phyloP scores from a whole-genome alignment of 2,113 vertebrate species.

The Catagonus wagneri region DNA sequence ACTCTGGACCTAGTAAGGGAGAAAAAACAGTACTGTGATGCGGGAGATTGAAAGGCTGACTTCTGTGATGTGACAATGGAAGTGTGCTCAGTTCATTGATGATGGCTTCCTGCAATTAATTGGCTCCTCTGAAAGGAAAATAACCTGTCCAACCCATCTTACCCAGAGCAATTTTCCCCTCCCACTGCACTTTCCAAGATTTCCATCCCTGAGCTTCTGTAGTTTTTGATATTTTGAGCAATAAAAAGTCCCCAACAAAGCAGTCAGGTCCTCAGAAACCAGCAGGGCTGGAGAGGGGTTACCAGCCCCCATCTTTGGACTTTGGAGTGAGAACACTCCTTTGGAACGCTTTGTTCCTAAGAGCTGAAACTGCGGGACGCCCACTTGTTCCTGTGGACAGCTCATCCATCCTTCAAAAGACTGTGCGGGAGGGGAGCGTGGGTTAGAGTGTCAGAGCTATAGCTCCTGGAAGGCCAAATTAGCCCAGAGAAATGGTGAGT shows the following conservation, averaged over 20 bases:
- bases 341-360: slow-evolving; percentile 63
- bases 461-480: slow-evolving; percentile 71
- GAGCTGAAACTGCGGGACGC: slow-evolving; percentile 49
- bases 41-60: background rate
- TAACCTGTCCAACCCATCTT: background rate
- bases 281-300: slow-evolving; percentile 27
- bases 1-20: background rate
- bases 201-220: background rate
- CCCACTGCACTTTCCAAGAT: background rate
- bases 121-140: background rate
- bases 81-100: background rate
- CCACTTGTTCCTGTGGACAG: slow-evolving; percentile 75
- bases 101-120: background rate
- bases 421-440: slow-evolving; percentile 68
- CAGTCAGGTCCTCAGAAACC: background rate
- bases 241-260: background rate
- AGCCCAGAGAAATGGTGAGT: slow-evolving; percentile 58
- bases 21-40: background rate
- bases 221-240: background rate
- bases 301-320: slow-evolving; percentile 32
- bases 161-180: slow-evolving; percentile 39
- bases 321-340: slow-evolving; percentile 14
- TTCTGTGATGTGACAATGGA: background rate
- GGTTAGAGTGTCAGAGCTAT: slow-evolving; percentile 46
- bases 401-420: slow-evolving; percentile 71